Conservation (phyloP, 2,888 invertebrate species). For the Platypus cylindrus region DNA sequence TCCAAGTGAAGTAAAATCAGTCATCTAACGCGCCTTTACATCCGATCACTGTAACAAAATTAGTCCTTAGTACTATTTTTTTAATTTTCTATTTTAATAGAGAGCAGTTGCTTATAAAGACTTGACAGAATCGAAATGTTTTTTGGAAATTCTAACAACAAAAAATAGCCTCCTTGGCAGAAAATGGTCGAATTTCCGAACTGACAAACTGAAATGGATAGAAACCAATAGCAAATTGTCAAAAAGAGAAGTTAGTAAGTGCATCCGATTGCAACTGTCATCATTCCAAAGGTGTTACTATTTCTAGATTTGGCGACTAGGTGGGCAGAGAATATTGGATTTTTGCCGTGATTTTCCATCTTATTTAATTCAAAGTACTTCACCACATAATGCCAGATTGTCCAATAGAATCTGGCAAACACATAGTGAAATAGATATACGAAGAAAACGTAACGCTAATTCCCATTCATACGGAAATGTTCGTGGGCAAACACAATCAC, state of each 20-base stretch:
- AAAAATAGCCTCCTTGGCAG: slow-evolving; percentile 20
- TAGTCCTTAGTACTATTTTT: too few relatives aligned
- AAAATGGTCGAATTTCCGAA: slow-evolving; percentile 16
- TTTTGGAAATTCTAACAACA: slow-evolving; percentile 32
- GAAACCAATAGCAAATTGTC: slow-evolving; percentile 31
- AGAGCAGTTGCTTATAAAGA: slow-evolving; percentile 36
- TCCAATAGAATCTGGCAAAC: too few relatives aligned
- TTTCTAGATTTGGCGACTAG: slow-evolving; percentile 34
- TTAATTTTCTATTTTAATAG: too few relatives aligned
- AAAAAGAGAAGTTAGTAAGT: slow-evolving; percentile 33
- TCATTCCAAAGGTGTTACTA: not conserved
- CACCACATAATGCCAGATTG: too few relatives aligned
- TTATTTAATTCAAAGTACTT: slow-evolving; percentile 29
- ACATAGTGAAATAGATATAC: slow-evolving; percentile 14
- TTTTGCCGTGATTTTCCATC: slow-evolving; percentile 37
- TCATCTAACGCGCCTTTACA: too few relatives aligned
- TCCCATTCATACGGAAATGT: slow-evolving; percentile 35
- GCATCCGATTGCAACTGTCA: too few relatives aligned
- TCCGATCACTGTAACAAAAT: too few relatives aligned
- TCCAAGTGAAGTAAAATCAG: too few relatives aligned
- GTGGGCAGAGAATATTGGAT: slow-evolving; percentile 35
- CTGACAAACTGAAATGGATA: slow-evolving; percentile 22
- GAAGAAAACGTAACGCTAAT: slow-evolving; percentile 23
- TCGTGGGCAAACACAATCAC: slow-evolving; percentile 73
- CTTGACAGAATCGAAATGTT: slow-evolving; percentile 31